Conservation (phyloP, 1,140 invertebrate genomes). For the Venustaconcha ellipsiformis region DNA sequence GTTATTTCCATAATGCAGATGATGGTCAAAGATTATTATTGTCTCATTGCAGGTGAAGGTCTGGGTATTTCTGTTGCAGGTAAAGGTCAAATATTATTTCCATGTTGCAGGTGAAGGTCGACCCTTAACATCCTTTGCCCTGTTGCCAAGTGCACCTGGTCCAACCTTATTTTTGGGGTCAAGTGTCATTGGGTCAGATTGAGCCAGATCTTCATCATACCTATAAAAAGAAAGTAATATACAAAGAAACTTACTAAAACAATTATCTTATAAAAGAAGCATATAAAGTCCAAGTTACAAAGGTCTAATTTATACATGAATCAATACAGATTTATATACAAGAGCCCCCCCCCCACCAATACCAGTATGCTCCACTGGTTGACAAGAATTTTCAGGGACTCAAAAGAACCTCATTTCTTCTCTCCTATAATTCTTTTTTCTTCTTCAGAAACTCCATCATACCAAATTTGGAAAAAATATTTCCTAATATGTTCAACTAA, state of each 20-base stretch:
- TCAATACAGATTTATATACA: no score
- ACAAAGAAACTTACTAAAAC: not conserved
- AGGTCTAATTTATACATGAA: no score
- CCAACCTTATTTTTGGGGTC: constrained; percentile 56
- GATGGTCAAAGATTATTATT: not conserved
- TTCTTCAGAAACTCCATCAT: no score
- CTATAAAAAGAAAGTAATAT: constrained; percentile 32
- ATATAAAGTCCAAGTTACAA: no score
- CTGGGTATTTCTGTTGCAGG: not conserved
- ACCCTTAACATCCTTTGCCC: constrained; percentile 44
- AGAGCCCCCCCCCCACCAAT: no score
- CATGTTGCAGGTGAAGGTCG: constrained; percentile 55
- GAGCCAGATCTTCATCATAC: constrained; percentile 67
- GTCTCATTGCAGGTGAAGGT: not conserved
- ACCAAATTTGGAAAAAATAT: no score
- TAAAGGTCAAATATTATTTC: constrained; percentile 43
- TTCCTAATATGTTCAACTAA: no score
- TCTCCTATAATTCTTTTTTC: no score
- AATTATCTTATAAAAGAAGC: no score
- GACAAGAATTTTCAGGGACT: no score
- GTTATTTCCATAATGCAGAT: not conserved
- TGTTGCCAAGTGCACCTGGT: constrained; percentile 27
- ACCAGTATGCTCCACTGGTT: no score
- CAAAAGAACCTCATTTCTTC: no score
- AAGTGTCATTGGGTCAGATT: constrained; percentile 55